Evolutionary conservation across 2,797 vertebrate species (phyloP), one percentile per base, ranked within the genome.

Genomic region (Erithacus rubecula): DNA sequence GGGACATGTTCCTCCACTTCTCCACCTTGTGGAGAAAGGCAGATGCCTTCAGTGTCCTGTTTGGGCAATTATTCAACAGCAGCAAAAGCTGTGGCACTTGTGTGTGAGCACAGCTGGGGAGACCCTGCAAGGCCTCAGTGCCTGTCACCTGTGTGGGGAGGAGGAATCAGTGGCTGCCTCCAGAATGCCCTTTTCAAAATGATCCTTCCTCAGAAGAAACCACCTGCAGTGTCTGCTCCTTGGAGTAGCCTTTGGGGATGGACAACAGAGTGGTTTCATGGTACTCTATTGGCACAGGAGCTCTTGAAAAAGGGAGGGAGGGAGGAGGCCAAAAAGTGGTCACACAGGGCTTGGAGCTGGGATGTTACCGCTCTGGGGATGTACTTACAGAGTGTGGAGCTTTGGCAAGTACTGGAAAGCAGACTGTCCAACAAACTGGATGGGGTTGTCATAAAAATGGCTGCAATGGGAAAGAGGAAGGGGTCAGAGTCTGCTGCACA

Each of bases 371-470:
- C 32, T 70, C 20, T 26, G 64, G 41, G 34, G 41, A 71, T 11
- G 75, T 39, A 99, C 99, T 98, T 97, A 99, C 99, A 99, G 98
- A 2, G 99, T 99, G 97, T 99, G 99, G 84, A 99, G 96, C 96
- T 99, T 99, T 30, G 99, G 99, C 97, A 99, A 97, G 97, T 98
- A 98, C 98, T 99, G 99, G 98, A 99, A 99, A 24, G 99, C 99
- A 5, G 99, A 99, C 91, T 98, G 98, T 92, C 99, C 99, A 95
- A 99, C 99, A 96, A 98, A 99, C 98, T 99, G 99, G 98, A 99
- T 99, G 47, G 99, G 99, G 90, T 99, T 99, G 97, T 99, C 99
- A 41, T 99, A 99, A 91, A 99, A 99, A 94, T 99, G 98, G 96
- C 99, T 99, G 97, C 47, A 97, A 95, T 80, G 72, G 64, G 86